Evolutionary conservation across 2,797 vertebrate species (phyloP).

Genomic region (Chrysocyon brachyurus): DNA sequence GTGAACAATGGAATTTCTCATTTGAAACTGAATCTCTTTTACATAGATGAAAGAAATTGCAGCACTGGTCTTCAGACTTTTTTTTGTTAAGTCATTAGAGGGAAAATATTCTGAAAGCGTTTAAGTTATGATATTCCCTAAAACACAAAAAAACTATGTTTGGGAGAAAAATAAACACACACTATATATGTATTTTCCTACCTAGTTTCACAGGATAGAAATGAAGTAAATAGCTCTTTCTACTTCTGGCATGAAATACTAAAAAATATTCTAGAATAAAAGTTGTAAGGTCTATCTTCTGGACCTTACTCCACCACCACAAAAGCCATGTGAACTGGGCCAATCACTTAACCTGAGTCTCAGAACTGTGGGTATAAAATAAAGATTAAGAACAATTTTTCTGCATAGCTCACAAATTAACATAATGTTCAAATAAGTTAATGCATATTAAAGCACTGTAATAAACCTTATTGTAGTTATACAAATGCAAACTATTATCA

Average conservation of each 20-base stretch:
- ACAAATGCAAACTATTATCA: slow-evolving; percentile 4
- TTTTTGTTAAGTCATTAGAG: background rate
- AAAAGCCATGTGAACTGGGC: background rate
- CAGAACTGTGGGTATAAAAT: background rate
- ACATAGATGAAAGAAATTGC: background rate
- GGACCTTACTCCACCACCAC: background rate
- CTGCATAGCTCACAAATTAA: background rate
- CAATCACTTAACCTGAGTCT: background rate
- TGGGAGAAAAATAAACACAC: background rate
- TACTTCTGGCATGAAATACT: background rate
- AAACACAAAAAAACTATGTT: slow-evolving; percentile 4
- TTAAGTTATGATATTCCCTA: background rate
- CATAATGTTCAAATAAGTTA: background rate
- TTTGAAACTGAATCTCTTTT: background rate
- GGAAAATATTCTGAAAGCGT: background rate
- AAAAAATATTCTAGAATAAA: slow-evolving; percentile 1
- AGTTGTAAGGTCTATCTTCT: background rate
- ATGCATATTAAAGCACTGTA: background rate
- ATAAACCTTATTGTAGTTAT: background rate
- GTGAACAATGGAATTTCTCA: background rate
- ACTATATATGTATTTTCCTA: background rate
- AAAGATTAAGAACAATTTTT: background rate
- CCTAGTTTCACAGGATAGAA: background rate
- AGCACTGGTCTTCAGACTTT: background rate
- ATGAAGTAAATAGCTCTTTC: background rate